Percentiles rank a stretch among this genome's conserved stretches.
phyloP scores from a whole-genome alignment of 2,797 vertebrate genomes.

The Brotula barbata region DNA sequence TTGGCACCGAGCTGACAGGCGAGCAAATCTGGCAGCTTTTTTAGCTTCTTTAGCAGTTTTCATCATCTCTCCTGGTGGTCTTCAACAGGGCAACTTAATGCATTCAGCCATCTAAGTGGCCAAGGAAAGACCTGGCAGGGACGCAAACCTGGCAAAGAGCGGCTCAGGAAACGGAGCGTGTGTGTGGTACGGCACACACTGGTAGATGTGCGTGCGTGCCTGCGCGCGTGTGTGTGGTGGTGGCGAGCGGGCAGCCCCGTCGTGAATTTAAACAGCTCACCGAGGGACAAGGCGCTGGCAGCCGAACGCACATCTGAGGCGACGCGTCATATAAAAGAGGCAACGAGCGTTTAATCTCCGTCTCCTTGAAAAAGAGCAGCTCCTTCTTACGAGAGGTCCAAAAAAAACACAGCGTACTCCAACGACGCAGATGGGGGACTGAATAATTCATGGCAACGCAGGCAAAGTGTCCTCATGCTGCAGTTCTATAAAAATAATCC shows the following conservation, averaged over 20 bases:
- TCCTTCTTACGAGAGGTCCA: slow-evolving; percentile 35
- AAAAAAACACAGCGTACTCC: slow-evolving; percentile 58
- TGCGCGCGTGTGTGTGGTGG: slow-evolving; percentile 22
- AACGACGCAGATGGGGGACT: slow-evolving; percentile 66
- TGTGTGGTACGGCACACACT: slow-evolving; percentile 38
- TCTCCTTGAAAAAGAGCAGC: slow-evolving; percentile 46
- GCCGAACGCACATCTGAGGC: slow-evolving; percentile 50
- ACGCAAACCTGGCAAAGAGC: slow-evolving; percentile 44
- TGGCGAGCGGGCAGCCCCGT: slow-evolving; percentile 49
- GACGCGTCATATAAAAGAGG: slow-evolving; percentile 60
- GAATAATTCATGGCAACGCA: slow-evolving; percentile 73
- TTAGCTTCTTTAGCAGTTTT: slow-evolving; percentile 48
- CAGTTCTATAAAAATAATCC: slow-evolving; percentile 74
- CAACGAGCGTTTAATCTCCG: slow-evolving; percentile 62
- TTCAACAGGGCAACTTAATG: slow-evolving; percentile 32
- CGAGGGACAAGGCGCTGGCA: slow-evolving; percentile 49
- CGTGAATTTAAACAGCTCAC: slow-evolving; percentile 60
- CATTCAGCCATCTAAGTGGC: slow-evolving; percentile 43
- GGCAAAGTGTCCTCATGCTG: slow-evolving; percentile 70
- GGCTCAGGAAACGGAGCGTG: slow-evolving; percentile 25
- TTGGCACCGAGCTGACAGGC: slow-evolving; percentile 46
- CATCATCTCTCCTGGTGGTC: slow-evolving; percentile 70
- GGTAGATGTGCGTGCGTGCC: slow-evolving; percentile 18
- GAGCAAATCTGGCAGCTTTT: slow-evolving; percentile 56
- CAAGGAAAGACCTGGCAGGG: slow-evolving; percentile 48